Evolutionary conservation across 2,888 invertebrate species (phyloP), one percentile per base, ranked within the genome.

Genomic region (Catocala fraxini): DNA sequence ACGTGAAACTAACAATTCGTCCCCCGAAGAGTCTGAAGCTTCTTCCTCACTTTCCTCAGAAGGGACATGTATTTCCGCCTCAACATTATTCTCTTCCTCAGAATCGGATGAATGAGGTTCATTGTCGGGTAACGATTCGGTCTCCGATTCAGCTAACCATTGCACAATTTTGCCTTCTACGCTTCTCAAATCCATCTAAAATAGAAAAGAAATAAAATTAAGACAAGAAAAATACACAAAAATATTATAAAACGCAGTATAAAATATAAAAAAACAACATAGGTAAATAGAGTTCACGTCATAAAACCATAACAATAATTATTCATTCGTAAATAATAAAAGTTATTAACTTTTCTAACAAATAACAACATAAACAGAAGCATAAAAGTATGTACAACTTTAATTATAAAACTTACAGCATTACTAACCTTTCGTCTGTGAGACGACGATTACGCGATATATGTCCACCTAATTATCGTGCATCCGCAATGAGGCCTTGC

Each of bases 121-220:
- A 53, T 53, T 43, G 13, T 43, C 43, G 13, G 42, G 53, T 13
- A 53, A 12, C 39, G 53, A 53, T 13, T 53, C 41, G 10, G 53
- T 53, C 11, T 53, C 53, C 13, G 25, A 53, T 10, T 53, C 53
- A 42, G 53, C 43, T 53, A 15, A 53, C 53, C 43, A 53, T 53
- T 43, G 53, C 13, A 42, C 34, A 53, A 53, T 53, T 53, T 42
- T 53, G 11, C 13, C 53, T n/a, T 53, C 13, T 41, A n/a, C 10
- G 13, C 53, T 53, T 13, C 53, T 53, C 53, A 53, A 53, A 53
- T 53, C 53, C 53, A 53, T 53, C 53, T 53, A 13, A 53, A 53
- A 41, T 35, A 35, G 35, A 35, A 35, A 35, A 35, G 5, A 35
- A 35, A 35, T 35, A 35, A 35, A 13, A 33, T 6, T 34, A 39